Evolutionary conservation across 2,888 invertebrate genomes (phyloP).

Genomic region (Notodonta ziczac): DNA sequence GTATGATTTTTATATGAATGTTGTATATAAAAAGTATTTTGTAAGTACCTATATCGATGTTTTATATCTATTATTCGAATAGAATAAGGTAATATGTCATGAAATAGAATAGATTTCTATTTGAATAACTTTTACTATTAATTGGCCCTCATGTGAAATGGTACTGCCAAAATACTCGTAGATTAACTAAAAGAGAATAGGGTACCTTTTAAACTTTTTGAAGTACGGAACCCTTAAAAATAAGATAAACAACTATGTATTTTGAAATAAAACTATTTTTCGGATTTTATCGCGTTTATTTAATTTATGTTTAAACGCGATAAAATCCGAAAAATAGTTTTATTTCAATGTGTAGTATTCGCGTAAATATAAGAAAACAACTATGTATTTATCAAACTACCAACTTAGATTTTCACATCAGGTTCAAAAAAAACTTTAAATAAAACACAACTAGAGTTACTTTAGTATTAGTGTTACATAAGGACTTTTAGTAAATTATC

Average conservation of each 20-base stretch:
- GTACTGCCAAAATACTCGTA: constrained; percentile 39
- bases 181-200: constrained; percentile 20
- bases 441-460: too few relatives aligned
- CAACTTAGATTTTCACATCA: too few relatives aligned
- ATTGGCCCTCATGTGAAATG: constrained; percentile 21
- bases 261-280: too few relatives aligned
- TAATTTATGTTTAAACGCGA: too few relatives aligned
- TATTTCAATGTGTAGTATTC: too few relatives aligned
- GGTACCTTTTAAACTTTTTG: background rate
- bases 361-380: too few relatives aligned
- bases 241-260: too few relatives aligned
- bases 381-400: too few relatives aligned
- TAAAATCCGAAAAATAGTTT: too few relatives aligned
- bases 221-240: too few relatives aligned
- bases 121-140: constrained; percentile 30
- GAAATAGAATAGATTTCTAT: constrained; percentile 30
- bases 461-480: background rate
- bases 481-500: background rate
- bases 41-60: constrained; percentile 36
- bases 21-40: constrained; percentile 22
- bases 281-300: too few relatives aligned
- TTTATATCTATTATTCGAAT: constrained; percentile 43
- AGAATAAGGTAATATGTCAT: constrained; percentile 39
- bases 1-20: constrained; percentile 21
- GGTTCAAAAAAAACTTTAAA: too few relatives aligned